phyloP scores from a whole-genome alignment of 1,140 invertebrate genomes.

The Pseudomyrmex pallidus region DNA sequence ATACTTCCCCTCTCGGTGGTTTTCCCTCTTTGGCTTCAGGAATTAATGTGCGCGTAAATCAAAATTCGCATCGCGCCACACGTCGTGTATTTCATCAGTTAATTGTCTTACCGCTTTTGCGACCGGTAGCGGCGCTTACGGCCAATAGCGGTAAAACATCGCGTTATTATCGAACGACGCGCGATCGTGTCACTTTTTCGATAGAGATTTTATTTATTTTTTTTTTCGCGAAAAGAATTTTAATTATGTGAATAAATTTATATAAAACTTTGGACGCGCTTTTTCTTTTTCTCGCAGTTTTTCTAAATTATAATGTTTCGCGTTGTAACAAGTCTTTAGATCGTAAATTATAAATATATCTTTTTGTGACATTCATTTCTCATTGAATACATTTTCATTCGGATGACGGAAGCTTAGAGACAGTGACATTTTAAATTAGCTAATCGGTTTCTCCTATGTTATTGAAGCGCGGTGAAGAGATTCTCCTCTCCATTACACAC shows the following conservation, averaged over 20 bases:
- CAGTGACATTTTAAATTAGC: conserved; percentile 45
- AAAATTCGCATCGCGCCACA: conserved; percentile 35
- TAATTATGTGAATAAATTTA: conserved; percentile 41
- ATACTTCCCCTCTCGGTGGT: conserved; percentile 55
- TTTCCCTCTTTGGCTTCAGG: not conserved
- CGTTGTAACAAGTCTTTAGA: conserved; percentile 37
- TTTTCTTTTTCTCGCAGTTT: conserved; percentile 9
- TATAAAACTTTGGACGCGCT: not conserved
- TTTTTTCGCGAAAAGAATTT: conserved; percentile 37
- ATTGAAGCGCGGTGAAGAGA: conserved; percentile 26
- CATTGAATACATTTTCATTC: not conserved
- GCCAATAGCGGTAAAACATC: conserved; percentile 40
- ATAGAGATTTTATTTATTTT: conserved; percentile 51
- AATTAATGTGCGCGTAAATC: conserved; percentile 56
- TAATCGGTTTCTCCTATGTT: conserved; percentile 34
- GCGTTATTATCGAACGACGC: conserved; percentile 32
- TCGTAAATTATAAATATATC: conserved; percentile 33
- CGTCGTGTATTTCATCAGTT: conserved; percentile 41
- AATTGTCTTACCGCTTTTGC: conserved; percentile 53
- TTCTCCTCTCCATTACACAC: conserved; percentile 16
- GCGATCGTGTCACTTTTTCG: conserved; percentile 12
- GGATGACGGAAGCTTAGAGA: not conserved
- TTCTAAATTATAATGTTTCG: not conserved
- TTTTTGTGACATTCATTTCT: conserved; percentile 20
- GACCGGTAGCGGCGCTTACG: conserved; percentile 26